phyloP scores from a whole-genome alignment of 2,888 invertebrate genomes.

The Dryobota labecula region DNA sequence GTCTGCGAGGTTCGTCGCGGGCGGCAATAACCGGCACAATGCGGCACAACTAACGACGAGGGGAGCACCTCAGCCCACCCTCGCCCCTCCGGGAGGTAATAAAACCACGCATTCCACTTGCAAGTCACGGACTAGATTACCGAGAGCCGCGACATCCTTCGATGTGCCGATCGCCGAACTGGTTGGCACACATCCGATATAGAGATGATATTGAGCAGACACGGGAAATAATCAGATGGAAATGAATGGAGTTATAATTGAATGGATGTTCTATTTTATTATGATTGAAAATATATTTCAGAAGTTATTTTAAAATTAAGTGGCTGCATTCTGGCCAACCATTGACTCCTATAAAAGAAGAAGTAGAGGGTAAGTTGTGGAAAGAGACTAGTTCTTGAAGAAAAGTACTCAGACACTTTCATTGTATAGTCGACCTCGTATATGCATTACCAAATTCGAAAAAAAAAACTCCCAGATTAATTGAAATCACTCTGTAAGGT shows the following conservation, averaged over 20 bases:
- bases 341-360: neutral
- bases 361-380: neutral
- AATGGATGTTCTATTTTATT: conserved; percentile 18
- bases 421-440: neutral
- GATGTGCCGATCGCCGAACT: conserved; percentile 77
- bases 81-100: conserved; percentile 76
- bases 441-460: neutral
- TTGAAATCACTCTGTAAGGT: neutral
- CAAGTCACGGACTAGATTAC: conserved; percentile 90
- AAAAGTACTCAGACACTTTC: too few species aligned
- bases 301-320: neutral
- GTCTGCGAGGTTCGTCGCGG: conserved; percentile 60
- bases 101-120: conserved; percentile 87
- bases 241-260: conserved; percentile 34
- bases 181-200: conserved; percentile 53
- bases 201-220: conserved; percentile 45
- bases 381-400: neutral
- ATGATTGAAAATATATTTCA: conserved; percentile 1
- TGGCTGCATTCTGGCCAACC: neutral
- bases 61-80: conserved; percentile 56
- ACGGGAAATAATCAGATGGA: conserved; percentile 45
- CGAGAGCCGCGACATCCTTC: conserved; percentile 80
- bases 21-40: conserved; percentile 78
- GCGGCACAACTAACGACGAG: conserved; percentile 79
- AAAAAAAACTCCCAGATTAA: neutral